Conservation (phyloP, 2,888 invertebrate species). For the Mylabris sibirica region DNA sequence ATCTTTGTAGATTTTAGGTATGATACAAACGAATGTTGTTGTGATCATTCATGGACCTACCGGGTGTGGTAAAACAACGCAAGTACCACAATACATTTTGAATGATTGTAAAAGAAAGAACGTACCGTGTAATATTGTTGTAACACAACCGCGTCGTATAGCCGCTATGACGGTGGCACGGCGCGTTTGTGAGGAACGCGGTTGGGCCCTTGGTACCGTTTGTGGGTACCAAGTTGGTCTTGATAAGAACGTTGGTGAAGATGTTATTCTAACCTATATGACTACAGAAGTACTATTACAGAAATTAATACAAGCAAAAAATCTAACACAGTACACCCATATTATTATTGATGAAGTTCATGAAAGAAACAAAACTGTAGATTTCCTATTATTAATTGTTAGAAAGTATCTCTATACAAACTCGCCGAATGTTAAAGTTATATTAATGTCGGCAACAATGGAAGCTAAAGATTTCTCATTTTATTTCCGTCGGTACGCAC, state of each 20-base stretch:
- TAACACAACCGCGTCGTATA: constrained; percentile 93
- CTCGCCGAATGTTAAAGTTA: constrained; percentile 70
- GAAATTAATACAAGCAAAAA: constrained; percentile 73
- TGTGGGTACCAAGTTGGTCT: constrained; percentile 91
- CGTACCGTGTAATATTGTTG: constrained; percentile 82
- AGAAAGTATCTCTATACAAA: constrained; percentile 77
- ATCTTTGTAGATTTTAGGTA: constrained; percentile 73
- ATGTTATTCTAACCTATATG: constrained; percentile 83
- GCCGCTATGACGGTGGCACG: constrained; percentile 91
- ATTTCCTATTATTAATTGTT: constrained; percentile 85
- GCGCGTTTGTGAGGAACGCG: constrained; percentile 83
- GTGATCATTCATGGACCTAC: constrained; percentile 91
- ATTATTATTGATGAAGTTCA: constrained; percentile 94
- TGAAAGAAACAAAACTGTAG: constrained; percentile 91
- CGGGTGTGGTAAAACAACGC: constrained; percentile 94
- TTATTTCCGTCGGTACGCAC: constrained; percentile 65
- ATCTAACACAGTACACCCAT: constrained; percentile 83
- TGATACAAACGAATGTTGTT: constrained; percentile 74
- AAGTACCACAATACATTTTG: constrained; percentile 93
- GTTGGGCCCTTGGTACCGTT: constrained; percentile 81
- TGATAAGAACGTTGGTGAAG: constrained; percentile 66
- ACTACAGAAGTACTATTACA: constrained; percentile 91
- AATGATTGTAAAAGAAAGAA: constrained; percentile 73
- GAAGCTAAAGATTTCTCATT: constrained; percentile 74
- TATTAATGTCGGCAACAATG: constrained; percentile 96